These are phyloP conservation scores for Phalacrocorax brasilianus DNA, from an alignment of 2,113 vertebrate genomes.

Conservation along the genomic window DNA sequence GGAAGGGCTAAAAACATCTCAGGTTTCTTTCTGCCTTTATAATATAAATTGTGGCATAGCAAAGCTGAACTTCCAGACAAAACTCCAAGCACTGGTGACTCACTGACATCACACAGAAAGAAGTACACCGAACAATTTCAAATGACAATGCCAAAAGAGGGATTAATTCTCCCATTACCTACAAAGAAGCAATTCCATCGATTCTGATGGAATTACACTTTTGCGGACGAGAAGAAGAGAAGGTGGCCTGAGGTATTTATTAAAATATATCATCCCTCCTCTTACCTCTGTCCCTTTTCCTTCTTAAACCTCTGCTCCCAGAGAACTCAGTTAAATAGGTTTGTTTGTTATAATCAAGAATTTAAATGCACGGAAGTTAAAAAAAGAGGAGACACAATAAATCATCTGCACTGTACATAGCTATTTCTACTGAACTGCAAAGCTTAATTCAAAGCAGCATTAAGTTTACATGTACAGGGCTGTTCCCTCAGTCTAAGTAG, in stretches of 20 bases:
- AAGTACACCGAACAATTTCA: background rate
- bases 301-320: conserved; percentile 39
- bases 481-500: background rate
- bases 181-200: background rate
- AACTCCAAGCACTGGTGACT: background rate
- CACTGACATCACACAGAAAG: background rate
- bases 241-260: background rate
- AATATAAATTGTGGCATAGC: background rate
- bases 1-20: background rate
- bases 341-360: conserved; percentile 45
- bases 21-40: background rate
- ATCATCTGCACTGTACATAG: background rate
- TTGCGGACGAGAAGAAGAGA: background rate
- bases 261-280: conserved; percentile 4
- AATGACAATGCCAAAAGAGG: background rate
- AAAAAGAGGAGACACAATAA: conserved; percentile 17
- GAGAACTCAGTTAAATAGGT: conserved; percentile 45
- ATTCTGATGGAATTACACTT: conserved; percentile 2
- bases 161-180: conserved; percentile 2
- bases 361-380: conserved; percentile 32
- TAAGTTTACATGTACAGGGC: background rate
- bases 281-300: conserved; percentile 50
- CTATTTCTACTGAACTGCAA: conserved; percentile 7
- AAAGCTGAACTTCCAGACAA: conserved; percentile 4
- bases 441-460: background rate